Conservation (phyloP, 2,113 vertebrate species). For the Abramis brama region DNA sequence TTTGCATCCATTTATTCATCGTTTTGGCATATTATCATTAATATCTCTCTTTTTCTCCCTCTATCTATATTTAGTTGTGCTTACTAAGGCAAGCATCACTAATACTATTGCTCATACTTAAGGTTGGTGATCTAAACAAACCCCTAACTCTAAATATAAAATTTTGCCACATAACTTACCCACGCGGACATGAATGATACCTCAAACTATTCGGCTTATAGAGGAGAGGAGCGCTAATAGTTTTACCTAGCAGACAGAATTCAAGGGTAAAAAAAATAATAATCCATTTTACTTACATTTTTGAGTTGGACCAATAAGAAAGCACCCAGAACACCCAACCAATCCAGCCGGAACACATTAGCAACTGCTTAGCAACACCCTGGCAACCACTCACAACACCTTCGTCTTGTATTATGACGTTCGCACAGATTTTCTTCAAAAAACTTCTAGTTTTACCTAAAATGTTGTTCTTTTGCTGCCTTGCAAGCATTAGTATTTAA, state of each 20-base stretch:
- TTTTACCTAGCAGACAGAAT: no score
- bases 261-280: no score
- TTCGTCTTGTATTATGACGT: background rate
- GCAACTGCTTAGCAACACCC: background rate
- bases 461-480: background rate
- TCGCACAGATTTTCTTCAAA: background rate
- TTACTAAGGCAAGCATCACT: constrained; percentile 33
- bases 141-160: background rate
- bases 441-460: background rate
- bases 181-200: background rate
- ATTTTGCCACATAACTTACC: background rate
- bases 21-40: background rate
- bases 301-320: background rate
- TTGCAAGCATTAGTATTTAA: background rate
- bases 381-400: background rate
- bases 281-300: background rate
- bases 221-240: background rate
- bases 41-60: constrained; percentile 14
- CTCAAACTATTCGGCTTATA: background rate
- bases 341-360: background rate
- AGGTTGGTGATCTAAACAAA: constrained; percentile 21
- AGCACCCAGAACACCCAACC: background rate
- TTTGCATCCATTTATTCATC: background rate
- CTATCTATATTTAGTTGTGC: constrained; percentile 31
- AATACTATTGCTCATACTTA: constrained; percentile 31